A percentile compares a stretch with the other conserved stretches of the same genome.
Conservation (phyloP, 2,113 vertebrate species). For the Meriones unguiculatus region DNA sequence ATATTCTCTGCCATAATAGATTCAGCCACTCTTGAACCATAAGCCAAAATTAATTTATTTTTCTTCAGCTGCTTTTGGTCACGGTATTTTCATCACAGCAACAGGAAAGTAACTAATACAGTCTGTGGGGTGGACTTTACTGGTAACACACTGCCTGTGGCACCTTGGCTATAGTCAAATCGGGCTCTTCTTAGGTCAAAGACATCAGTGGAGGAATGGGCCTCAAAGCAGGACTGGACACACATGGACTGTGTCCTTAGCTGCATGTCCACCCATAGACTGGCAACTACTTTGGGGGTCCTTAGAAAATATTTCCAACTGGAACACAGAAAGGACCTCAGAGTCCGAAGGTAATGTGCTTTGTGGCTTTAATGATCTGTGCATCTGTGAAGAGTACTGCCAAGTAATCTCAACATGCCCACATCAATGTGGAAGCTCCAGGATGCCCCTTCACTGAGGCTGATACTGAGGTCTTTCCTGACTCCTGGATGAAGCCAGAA, state of each 20-base stretch:
- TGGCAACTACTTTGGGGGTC: accelerated
- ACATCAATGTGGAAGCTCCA: neutral
- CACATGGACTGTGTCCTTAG: accelerated
- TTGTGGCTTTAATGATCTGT: conserved; percentile 55
- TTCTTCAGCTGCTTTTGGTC: neutral
- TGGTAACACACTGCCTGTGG: neutral
- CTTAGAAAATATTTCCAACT: neutral
- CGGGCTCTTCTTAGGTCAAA: accelerated
- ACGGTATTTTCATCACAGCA: neutral
- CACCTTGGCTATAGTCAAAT: neutral
- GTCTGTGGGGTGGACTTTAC: neutral
- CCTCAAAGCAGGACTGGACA: neutral
- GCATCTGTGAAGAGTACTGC: conserved; percentile 68
- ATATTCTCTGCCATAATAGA: neutral
- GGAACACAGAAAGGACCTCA: neutral
- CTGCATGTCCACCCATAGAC: accelerated
- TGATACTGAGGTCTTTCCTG: conserved; percentile 55
- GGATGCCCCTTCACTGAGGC: neutral
- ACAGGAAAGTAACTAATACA: neutral
- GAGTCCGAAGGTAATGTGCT: neutral
- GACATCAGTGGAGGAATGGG: neutral
- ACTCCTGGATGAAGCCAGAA: conserved; percentile 65
- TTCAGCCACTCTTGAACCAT: neutral
- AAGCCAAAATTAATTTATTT: neutral
- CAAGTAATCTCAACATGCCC: neutral